Evolutionary conservation across 1,140 invertebrate genomes (phyloP), one percentile per base, ranked within the genome.

Genomic region (Trichomalopsis sarcophagae): DNA sequence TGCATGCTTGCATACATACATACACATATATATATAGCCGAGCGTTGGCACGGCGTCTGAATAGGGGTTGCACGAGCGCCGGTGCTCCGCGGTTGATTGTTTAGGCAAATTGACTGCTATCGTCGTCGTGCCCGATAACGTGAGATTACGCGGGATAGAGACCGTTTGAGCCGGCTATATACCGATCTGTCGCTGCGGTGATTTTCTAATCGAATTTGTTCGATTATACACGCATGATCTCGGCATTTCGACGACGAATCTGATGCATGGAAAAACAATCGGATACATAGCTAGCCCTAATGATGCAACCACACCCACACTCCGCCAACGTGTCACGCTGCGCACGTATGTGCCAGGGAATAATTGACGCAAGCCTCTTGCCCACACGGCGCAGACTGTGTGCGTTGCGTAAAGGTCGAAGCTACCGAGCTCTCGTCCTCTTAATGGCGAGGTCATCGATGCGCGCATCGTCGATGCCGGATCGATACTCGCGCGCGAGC

Each of bases 81-180:
- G 14, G 1, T 13, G 13, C 47, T 50, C 47, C 14, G 55, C 73
- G 74, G 76, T 84, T 84, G 75, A 84, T 84, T 78, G 73, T 84
- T 84, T 84, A 77, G 62, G 36, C 62, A 84, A 84, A 84, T 84
- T 71, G 40, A 78, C 82, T 78, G 33, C n/a, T 78, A 84, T 78
- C 74, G 27, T 7, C 11, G 50, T 7, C 11, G 50, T 33, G 5
- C 1, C 3, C 27, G 47, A 62, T 75, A 81, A 73, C 23, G 9
- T 14, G 11, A 73, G 50, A 82, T 82, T 74, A 75, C 73, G 30
- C 10, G 47, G 11, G 47, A 36, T 36, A 36, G 5, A 5, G 6
- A 82, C 17, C 69, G 47, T 47, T 82, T 82, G 62, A 68, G 66
- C 66, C 1, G 47, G 47, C 11, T 50, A 17, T 2, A 50, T 13